Conservation (phyloP, 2,113 vertebrate species). For the Otolemur garnettii region DNA sequence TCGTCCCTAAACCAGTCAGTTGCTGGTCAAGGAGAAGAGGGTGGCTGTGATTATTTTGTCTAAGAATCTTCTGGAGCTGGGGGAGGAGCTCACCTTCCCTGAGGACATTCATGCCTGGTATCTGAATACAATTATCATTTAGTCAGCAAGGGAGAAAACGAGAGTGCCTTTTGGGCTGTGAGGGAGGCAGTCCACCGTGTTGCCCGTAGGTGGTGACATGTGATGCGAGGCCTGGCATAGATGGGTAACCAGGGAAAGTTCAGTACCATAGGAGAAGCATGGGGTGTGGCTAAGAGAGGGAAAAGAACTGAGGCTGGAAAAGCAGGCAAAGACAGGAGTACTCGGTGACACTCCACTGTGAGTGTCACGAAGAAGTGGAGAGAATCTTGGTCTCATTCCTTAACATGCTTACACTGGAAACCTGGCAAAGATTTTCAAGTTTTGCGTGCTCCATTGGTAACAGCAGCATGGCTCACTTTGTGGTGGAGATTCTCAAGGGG, state of each 20-base stretch:
- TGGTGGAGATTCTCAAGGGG: background rate
- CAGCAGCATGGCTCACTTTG: background rate
- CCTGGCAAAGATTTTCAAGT: background rate
- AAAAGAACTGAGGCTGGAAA: background rate
- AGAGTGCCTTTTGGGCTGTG: background rate
- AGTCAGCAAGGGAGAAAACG: background rate
- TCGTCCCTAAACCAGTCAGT: background rate
- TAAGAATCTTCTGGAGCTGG: background rate
- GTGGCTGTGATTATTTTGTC: background rate
- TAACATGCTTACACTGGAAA: background rate
- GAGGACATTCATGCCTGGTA: accelerated
- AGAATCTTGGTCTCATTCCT: background rate
- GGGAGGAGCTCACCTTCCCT: background rate
- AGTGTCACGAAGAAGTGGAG: background rate
- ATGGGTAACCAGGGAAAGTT: background rate
- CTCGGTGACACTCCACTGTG: background rate
- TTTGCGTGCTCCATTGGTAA: background rate
- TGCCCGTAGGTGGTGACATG: background rate
- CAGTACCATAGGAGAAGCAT: background rate
- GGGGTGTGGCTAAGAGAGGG: background rate
- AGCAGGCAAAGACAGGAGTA: background rate
- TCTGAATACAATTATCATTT: background rate
- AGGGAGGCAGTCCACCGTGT: background rate
- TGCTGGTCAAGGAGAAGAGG: background rate
- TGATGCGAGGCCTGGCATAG: background rate